phyloP scores from a whole-genome alignment of 2,113 vertebrate species.

The Halcyon malimbica region DNA sequence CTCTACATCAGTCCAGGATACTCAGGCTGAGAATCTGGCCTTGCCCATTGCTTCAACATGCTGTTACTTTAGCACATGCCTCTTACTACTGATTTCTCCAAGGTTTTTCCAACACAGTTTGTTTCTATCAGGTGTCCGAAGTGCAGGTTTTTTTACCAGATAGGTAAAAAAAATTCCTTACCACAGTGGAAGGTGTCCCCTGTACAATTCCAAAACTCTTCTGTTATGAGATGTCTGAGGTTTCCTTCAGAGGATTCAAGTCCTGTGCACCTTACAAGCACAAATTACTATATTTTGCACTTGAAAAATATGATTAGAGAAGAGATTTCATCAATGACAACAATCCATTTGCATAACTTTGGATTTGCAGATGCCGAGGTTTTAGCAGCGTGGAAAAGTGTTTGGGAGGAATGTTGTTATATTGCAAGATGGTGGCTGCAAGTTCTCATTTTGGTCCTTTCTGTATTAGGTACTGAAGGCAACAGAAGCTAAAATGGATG shows the following conservation, averaged over 20 bases:
- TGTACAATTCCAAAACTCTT: background rate
- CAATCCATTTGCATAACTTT: background rate
- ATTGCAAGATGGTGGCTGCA: background rate
- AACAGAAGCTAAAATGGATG: background rate
- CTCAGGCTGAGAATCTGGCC: background rate
- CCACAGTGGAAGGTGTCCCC: background rate
- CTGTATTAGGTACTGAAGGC: background rate
- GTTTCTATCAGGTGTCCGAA: background rate
- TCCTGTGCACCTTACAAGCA: background rate
- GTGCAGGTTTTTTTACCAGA: background rate
- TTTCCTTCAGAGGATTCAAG: background rate
- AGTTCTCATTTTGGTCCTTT: background rate
- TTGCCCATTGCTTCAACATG: background rate
- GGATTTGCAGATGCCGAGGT: background rate
- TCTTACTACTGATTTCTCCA: background rate
- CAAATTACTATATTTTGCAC: background rate
- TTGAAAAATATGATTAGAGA: background rate
- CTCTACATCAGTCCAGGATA: rapidly evolving
- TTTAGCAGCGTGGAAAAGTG: background rate
- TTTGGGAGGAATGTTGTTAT: background rate
- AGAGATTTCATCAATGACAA: background rate
- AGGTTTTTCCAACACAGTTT: background rate
- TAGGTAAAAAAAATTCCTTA: too few relatives aligned
- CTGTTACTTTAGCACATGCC: background rate
- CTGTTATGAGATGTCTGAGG: background rate